phyloP scores from a whole-genome alignment of 2,888 invertebrate genomes.

The Ganaspis brasiliensis region DNA sequence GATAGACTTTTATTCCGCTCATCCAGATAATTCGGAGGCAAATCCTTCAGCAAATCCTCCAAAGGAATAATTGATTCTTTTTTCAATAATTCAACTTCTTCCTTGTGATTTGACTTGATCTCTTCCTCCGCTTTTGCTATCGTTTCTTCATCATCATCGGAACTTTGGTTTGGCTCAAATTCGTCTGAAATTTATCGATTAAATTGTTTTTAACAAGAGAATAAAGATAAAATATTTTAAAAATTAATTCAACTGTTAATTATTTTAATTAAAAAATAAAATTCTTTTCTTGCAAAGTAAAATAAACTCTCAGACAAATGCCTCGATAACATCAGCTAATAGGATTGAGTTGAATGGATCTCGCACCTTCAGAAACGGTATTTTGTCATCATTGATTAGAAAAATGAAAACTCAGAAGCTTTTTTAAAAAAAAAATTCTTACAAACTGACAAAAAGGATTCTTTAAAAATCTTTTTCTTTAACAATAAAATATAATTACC shows the following conservation, averaged over 20 bases:
- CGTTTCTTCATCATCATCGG: conserved; percentile 95
- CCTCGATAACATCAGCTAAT: conserved; percentile 73
- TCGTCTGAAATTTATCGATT: conserved; percentile 84
- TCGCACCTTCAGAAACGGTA: conserved; percentile 74
- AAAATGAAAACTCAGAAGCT: conserved; percentile 12
- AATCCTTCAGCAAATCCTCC: conserved; percentile 90
- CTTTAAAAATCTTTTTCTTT: not conserved
- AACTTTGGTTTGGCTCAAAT: conserved; percentile 90
- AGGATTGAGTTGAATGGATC: conserved; percentile 72
- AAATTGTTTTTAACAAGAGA: not conserved
- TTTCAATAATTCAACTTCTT: conserved; percentile 92
- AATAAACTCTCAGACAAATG: conserved; percentile 76
- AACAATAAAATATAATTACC: conserved; percentile 68
- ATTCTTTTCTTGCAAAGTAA: not conserved
- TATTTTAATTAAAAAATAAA: not conserved
- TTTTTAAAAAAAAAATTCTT: conserved; percentile 25
- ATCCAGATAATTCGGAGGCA: conserved; percentile 91
- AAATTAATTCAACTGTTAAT: conserved; percentile 3
- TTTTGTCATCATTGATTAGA: conserved; percentile 69
- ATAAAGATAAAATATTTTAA: conserved; percentile 24
- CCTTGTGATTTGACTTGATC: conserved; percentile 82
- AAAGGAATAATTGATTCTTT: conserved; percentile 94
- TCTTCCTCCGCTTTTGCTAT: conserved; percentile 93
- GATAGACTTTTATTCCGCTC: conserved; percentile 84
- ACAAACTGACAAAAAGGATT: not conserved